These are phyloP conservation scores for Osmerus eperlanus DNA, from an alignment of 2,113 vertebrate genomes.

Conservation along the genomic window DNA sequence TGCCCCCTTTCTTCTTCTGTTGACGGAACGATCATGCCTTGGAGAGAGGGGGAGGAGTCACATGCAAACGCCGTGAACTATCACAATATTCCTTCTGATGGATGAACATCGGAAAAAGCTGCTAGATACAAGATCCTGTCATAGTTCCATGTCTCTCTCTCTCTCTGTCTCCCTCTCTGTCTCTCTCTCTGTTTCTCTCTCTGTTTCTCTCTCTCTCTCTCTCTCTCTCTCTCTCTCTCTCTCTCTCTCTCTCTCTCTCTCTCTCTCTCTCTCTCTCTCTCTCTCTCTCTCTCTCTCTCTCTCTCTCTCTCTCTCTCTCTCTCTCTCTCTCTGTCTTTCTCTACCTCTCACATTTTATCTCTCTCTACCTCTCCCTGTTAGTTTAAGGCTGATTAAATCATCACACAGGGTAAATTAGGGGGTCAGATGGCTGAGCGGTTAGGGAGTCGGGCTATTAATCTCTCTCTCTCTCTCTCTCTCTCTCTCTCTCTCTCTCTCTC, in stretches of 20 bases:
- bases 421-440: too few relatives aligned
- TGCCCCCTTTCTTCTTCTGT: constrained; percentile 3
- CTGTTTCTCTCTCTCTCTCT: not conserved
- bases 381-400: constrained; percentile 36
- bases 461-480: not conserved
- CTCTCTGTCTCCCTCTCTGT: not conserved
- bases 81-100: not conserved
- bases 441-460: too few relatives aligned
- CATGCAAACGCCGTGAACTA: not conserved
- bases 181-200: too few relatives aligned
- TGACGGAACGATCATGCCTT: constrained; percentile 10
- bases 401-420: constrained; percentile 22
- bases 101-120: constrained; percentile 3
- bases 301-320: not conserved
- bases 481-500: not conserved
- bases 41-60: constrained; percentile 8
- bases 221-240: not conserved
- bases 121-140: not conserved
- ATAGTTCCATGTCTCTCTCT: not conserved
- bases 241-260: not conserved
- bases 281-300: not conserved
- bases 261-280: not conserved
- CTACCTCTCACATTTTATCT: constrained; percentile 5
- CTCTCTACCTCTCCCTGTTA: not conserved
- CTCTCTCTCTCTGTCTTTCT: not conserved